phyloP scores from a whole-genome alignment of 2,113 vertebrate genomes.

The Chunga burmeisteri region DNA sequence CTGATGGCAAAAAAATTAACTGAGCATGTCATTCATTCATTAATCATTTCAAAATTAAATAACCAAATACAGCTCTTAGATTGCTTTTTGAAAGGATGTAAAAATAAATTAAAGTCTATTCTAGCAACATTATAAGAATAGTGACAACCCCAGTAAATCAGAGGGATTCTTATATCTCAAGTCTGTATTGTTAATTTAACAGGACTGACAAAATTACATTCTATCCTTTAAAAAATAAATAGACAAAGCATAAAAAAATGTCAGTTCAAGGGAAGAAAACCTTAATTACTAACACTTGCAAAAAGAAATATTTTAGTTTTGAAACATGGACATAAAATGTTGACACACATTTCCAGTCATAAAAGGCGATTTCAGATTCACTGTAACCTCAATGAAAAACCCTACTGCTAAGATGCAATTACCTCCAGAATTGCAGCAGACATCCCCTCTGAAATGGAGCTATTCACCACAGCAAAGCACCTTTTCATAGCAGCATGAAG shows the following conservation, averaged over 20 bases:
- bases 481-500: constrained; percentile 84
- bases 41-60: constrained; percentile 33
- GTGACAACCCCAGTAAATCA: constrained; percentile 19
- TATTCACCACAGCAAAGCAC: constrained; percentile 88
- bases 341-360: not conserved
- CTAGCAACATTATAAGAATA: not conserved
- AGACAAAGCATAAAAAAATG: not conserved
- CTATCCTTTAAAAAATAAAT: not conserved
- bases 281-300: not conserved
- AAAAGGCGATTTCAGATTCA: not conserved
- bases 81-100: constrained; percentile 18
- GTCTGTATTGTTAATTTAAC: not conserved
- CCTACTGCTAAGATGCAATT: not conserved
- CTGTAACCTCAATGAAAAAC: not conserved
- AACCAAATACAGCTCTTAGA: constrained; percentile 4
- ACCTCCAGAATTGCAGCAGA: constrained; percentile 95
- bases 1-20: constrained; percentile 4
- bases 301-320: not conserved
- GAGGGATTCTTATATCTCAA: not conserved
- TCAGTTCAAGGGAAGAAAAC: not conserved
- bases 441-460: constrained; percentile 94
- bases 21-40: not conserved
- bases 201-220: not conserved
- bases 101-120: constrained; percentile 40
- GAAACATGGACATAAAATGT: not conserved